phyloP scores from a whole-genome alignment of 2,888 invertebrate species.

The Caenorhabditis sinica region DNA sequence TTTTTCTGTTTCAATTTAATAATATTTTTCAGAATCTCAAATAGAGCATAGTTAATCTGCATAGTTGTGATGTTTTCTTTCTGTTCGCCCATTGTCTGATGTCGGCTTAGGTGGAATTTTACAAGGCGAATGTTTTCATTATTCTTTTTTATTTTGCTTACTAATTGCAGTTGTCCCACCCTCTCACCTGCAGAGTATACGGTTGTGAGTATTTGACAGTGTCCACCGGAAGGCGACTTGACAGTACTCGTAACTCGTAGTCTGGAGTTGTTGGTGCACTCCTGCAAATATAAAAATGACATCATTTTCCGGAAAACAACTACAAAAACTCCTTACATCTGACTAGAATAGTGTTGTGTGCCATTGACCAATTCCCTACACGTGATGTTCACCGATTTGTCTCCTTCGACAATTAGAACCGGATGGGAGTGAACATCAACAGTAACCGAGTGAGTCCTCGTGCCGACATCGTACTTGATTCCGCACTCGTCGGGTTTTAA shows the following conservation, averaged over 20 bases:
- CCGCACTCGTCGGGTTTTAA: conserved; percentile 65
- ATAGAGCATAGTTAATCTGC: no score
- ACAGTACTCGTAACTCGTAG: conserved; percentile 57
- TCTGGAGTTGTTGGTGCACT: conserved; percentile 20
- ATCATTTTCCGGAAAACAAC: not conserved
- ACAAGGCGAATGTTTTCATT: no score
- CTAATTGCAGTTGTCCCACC: no score
- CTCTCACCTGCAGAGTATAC: conserved; percentile 58
- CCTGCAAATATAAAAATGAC: conserved; percentile 9
- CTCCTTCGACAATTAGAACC: conserved; percentile 70
- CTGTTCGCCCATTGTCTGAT: no score
- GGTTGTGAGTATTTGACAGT: conserved; percentile 61
- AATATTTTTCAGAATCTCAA: no score
- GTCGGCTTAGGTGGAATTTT: no score
- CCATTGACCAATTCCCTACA: conserved; percentile 50
- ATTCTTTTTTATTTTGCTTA: no score
- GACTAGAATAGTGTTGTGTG: conserved; percentile 39
- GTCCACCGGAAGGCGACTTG: conserved; percentile 53
- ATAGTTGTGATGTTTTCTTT: no score
- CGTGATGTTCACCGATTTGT: conserved; percentile 67
- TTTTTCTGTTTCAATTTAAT: no score
- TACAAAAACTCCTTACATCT: conserved; percentile 16
- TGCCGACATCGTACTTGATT: conserved; percentile 50
- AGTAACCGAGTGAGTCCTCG: conserved; percentile 48
- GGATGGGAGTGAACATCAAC: conserved; percentile 72